phyloP scores from a whole-genome alignment of 2,113 vertebrate genomes.

The Rhabdornis inornatus region DNA sequence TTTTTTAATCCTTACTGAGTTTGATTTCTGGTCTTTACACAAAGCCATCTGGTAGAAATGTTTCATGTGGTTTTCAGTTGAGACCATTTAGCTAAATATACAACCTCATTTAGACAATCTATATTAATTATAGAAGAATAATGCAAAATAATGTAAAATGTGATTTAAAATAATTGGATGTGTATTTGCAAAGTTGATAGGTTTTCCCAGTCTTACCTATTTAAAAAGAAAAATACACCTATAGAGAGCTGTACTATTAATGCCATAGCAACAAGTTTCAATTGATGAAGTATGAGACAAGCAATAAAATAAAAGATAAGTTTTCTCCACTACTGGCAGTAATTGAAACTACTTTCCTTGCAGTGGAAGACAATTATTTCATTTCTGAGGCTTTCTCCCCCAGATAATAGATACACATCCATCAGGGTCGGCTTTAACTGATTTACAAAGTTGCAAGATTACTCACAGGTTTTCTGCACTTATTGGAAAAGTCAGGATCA shows the following conservation, averaged over 20 bases:
- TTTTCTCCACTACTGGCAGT: slow-evolving; percentile 16
- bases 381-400: background rate
- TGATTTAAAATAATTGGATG: no score
- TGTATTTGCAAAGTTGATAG: background rate
- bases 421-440: background rate
- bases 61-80: background rate
- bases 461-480: slow-evolving; percentile 84
- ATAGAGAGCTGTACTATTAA: slow-evolving; percentile 28
- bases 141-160: slow-evolving; percentile 21
- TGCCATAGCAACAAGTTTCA: background rate
- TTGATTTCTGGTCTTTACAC: background rate
- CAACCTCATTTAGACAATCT: background rate
- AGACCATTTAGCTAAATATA: background rate
- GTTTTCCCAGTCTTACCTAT: background rate
- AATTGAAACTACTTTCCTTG: slow-evolving; percentile 11
- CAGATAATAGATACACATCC: background rate
- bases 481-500: slow-evolving; percentile 81
- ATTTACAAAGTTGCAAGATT: background rate
- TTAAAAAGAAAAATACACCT: background rate
- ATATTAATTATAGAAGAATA: slow-evolving; percentile 43
- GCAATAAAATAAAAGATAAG: slow-evolving; percentile 55
- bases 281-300: background rate
- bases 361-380: background rate
- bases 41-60: background rate
- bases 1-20: background rate